These are phyloP conservation scores for Agrotis exclamationis DNA, from an alignment of 2,888 invertebrate genomes.

Conservation along the genomic window DNA sequence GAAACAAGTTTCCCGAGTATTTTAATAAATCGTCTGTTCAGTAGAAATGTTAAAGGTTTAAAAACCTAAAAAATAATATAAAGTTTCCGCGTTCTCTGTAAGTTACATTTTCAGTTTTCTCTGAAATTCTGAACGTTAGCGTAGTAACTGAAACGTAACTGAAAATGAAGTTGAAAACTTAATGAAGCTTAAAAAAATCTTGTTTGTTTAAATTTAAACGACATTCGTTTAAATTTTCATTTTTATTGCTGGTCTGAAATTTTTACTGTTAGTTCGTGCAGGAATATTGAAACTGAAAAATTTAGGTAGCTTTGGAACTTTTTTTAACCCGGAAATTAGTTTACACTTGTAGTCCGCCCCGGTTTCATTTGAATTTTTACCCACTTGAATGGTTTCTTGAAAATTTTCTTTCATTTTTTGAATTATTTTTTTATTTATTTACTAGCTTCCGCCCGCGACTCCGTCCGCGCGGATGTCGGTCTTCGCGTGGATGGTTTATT, in stretches of 20 bases:
- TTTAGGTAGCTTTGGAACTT: too few species aligned
- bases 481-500: too few species aligned
- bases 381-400: too few species aligned
- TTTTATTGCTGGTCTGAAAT: conserved; percentile 6
- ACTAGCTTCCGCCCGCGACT: too few species aligned
- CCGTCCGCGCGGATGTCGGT: too few species aligned
- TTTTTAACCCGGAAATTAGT: background rate
- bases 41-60: background rate
- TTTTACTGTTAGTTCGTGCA: background rate
- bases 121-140: background rate
- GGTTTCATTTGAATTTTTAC: too few species aligned
- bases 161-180: conserved; percentile 19
- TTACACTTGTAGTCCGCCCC: too few species aligned
- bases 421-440: too few species aligned
- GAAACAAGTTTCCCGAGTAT: background rate
- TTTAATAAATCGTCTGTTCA: background rate
- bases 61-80: background rate
- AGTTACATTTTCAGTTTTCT: background rate
- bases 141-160: background rate
- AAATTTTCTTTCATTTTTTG: too few species aligned
- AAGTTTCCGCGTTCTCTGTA: background rate
- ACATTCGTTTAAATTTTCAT: conserved; percentile 18
- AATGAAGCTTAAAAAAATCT: conserved; percentile 5
- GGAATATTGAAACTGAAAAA: background rate
- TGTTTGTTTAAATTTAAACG: background rate